Percentiles rank a stretch among this genome's conserved stretches.
phyloP scores from a whole-genome alignment of 2,888 invertebrate species.

The Napeogenes inachia region DNA sequence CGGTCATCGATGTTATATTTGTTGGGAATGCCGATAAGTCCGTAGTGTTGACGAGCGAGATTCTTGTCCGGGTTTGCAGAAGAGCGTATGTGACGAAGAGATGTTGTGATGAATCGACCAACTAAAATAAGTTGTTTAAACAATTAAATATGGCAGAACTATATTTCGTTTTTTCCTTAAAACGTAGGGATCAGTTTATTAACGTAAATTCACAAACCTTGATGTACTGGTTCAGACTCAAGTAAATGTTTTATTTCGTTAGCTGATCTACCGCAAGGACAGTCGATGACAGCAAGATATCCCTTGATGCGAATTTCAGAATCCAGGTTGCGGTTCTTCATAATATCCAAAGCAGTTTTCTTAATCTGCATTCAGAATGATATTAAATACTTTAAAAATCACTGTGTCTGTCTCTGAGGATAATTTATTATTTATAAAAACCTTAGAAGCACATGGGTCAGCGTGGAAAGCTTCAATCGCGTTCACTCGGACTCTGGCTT shows the following conservation, averaged over 20 bases:
- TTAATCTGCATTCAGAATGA: constrained; percentile 49
- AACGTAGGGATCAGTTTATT: background rate
- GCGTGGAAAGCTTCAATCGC: constrained; percentile 87
- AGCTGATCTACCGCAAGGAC: constrained; percentile 84
- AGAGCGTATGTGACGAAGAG: constrained; percentile 86
- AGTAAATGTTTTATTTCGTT: constrained; percentile 83
- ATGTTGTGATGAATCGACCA: constrained; percentile 90
- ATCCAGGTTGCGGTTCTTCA: constrained; percentile 86
- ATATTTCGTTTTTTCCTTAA: background rate
- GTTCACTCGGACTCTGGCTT: constrained; percentile 84
- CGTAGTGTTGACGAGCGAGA: constrained; percentile 70
- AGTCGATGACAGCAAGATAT: constrained; percentile 85
- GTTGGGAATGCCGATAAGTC: constrained; percentile 73
- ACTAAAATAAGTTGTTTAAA: constrained; percentile 62
- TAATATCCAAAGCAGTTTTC: constrained; percentile 76
- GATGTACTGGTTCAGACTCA: constrained; percentile 85
- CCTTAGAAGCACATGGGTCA: constrained; percentile 80
- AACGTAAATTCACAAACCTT: constrained; percentile 62
- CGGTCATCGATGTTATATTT: constrained; percentile 81
- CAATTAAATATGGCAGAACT: constrained; percentile 2
- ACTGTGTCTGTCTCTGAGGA: background rate
- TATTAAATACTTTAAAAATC: background rate
- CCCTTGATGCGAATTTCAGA: constrained; percentile 92
- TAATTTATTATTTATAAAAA: constrained; percentile 37
- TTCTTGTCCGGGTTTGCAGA: constrained; percentile 86